A percentile compares a stretch with the other conserved stretches of the same genome.
Evolutionary conservation across 2,113 vertebrate species (phyloP).

Genomic region (Tenebrosternarchus preto): DNA sequence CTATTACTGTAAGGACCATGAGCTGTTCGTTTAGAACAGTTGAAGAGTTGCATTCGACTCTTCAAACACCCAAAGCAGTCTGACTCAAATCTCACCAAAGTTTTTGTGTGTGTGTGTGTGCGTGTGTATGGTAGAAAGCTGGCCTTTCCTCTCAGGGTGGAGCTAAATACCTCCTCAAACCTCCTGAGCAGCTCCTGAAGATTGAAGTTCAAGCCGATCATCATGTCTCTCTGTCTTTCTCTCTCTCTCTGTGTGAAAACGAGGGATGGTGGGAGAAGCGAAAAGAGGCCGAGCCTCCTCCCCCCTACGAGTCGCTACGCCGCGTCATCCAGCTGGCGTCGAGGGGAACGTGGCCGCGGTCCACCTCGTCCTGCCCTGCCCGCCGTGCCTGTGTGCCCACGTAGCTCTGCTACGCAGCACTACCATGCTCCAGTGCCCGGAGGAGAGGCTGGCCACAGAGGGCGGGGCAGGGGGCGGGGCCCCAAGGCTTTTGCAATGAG

Average conservation of each 20-base stretch:
- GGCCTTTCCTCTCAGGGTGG: background rate
- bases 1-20: slow-evolving; percentile 8
- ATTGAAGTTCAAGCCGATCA: slow-evolving; percentile 94
- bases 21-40: background rate
- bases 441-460: background rate
- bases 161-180: slow-evolving; percentile 90
- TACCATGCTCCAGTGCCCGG: slow-evolving; percentile 8
- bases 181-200: slow-evolving; percentile 87
- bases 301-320: background rate
- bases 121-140: background rate
- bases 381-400: too few species aligned
- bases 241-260: background rate
- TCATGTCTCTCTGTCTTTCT: slow-evolving; percentile 63
- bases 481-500: too few species aligned
- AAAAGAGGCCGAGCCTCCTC: background rate
- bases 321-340: background rate
- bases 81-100: background rate
- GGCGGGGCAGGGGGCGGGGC: too few species aligned
- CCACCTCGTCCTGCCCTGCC: too few species aligned
- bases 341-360: background rate
- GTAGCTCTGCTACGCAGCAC: background rate
- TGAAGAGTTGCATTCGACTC: background rate
- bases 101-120: slow-evolving; percentile 31
- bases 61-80: background rate
- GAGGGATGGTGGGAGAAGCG: background rate